These are phyloP conservation scores for Rhinoderma darwinii DNA, from an alignment of 2,113 vertebrate genomes.

Conservation along the genomic window DNA sequence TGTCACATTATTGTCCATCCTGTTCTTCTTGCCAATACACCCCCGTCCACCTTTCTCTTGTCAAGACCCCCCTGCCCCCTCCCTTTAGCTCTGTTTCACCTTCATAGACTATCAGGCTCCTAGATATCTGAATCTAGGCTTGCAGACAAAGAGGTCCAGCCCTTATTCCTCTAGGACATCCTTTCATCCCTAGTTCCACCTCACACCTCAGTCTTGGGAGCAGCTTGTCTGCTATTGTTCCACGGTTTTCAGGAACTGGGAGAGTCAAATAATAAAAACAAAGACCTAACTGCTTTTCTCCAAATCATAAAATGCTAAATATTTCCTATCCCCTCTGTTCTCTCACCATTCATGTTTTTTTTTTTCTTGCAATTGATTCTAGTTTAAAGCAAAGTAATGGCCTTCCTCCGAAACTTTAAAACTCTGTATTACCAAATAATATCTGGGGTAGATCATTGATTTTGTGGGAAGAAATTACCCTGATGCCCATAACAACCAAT, in stretches of 20 bases:
- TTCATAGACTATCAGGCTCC: conserved; percentile 53
- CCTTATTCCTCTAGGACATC: conserved; percentile 41
- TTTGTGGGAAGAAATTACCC: background rate
- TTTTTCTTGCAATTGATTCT: background rate
- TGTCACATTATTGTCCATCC: background rate
- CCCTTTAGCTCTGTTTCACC: conserved; percentile 12
- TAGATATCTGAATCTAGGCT: conserved; percentile 40
- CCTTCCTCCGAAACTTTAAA: background rate
- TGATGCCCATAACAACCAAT: background rate
- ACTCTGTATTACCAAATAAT: background rate
- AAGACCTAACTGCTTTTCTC: conserved; percentile 40
- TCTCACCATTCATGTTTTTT: background rate
- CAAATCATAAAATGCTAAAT: conserved; percentile 11
- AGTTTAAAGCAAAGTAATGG: background rate
- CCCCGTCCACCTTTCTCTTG: conserved; percentile 12
- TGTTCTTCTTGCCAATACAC: background rate
- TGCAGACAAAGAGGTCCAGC: conserved; percentile 44
- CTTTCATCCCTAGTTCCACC: conserved; percentile 54
- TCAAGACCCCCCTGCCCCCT: background rate
- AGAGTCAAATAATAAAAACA: conserved; percentile 47
- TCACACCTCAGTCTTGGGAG: conserved; percentile 51
- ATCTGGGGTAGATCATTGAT: background rate
- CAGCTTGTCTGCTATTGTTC: conserved; percentile 25
- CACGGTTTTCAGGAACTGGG: conserved; percentile 39
- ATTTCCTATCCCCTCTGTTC: background rate